Conservation (phyloP, 2,797 vertebrate species). For the Urosaurus nigricauda region DNA sequence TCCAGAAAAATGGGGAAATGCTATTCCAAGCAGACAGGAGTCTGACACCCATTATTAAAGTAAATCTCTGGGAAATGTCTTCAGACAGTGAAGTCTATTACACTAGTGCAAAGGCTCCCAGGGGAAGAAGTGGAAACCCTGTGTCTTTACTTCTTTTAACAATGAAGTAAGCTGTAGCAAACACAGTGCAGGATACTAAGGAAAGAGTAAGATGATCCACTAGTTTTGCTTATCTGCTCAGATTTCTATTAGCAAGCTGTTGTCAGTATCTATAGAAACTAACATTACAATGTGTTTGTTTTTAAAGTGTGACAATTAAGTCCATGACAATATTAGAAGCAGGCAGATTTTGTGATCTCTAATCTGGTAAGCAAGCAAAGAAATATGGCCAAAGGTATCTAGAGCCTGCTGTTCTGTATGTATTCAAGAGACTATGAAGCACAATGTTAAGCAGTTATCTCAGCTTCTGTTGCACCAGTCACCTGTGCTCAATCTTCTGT, state of each 20-base stretch:
- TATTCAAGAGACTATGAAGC: not conserved
- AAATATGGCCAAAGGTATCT: not conserved
- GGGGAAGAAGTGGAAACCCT: not conserved
- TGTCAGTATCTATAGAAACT: not conserved
- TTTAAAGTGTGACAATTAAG: not conserved
- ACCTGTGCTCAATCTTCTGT: not conserved
- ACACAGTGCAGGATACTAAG: conserved; percentile 8
- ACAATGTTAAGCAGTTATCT: not conserved
- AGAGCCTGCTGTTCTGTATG: not conserved
- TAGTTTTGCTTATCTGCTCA: conserved; percentile 16
- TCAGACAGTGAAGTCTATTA: conserved; percentile 60
- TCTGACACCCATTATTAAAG: conserved; percentile 52
- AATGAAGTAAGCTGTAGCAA: conserved; percentile 1
- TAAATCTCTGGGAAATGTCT: conserved; percentile 50
- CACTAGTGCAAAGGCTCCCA: conserved; percentile 42
- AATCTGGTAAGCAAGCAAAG: not conserved
- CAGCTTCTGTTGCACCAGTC: not conserved
- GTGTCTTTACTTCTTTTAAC: conserved; percentile 14
- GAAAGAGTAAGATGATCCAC: not conserved
- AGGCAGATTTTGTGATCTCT: not conserved
- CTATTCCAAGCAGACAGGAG: conserved; percentile 39
- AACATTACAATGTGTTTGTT: not conserved
- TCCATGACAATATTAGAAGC: not conserved
- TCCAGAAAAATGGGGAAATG: conserved; percentile 27
- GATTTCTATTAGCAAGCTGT: conserved; percentile 8